Evolutionary conservation across 2,888 invertebrate species (phyloP).

Genomic region (Zeuzera pyrina): DNA sequence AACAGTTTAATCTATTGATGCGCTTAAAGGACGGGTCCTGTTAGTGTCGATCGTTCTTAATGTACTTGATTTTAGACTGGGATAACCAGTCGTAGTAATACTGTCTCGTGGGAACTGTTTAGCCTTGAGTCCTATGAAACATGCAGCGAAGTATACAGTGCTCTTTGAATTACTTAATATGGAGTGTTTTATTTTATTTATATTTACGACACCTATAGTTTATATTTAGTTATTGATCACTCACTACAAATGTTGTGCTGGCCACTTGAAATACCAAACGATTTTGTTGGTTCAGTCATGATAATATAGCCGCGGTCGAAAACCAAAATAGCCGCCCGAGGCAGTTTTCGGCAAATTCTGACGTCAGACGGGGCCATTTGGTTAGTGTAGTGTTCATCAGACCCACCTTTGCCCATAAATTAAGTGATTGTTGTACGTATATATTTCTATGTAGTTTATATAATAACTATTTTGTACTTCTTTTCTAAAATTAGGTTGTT

Average conservation of each 20-base stretch:
- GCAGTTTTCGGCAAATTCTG: constrained; percentile 49
- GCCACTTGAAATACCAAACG: constrained; percentile 43
- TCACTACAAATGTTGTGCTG: constrained; percentile 18
- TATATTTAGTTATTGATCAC: not conserved
- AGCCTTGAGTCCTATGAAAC: not conserved
- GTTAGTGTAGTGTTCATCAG: constrained; percentile 42
- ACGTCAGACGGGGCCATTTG: constrained; percentile 56
- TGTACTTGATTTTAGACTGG: constrained; percentile 13
- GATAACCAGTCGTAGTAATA: not conserved
- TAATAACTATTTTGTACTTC: no score
- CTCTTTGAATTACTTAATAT: not conserved
- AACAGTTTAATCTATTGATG: no score
- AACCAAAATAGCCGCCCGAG: constrained; percentile 43
- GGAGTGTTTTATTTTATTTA: not conserved
- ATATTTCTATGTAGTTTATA: no score
- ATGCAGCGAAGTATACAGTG: not conserved
- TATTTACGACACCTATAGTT: not conserved
- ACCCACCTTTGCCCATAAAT: no score
- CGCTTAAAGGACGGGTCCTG: constrained; percentile 3
- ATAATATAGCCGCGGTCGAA: constrained; percentile 38
- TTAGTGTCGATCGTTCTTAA: constrained; percentile 10
- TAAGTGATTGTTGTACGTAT: no score
- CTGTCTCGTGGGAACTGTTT: constrained; percentile 12
- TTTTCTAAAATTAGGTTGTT: no score
- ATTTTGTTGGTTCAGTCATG: constrained; percentile 50